These are phyloP conservation scores for Chymomyza costata DNA, from an alignment of 1,140 invertebrate species.

Conservation along the genomic window DNA sequence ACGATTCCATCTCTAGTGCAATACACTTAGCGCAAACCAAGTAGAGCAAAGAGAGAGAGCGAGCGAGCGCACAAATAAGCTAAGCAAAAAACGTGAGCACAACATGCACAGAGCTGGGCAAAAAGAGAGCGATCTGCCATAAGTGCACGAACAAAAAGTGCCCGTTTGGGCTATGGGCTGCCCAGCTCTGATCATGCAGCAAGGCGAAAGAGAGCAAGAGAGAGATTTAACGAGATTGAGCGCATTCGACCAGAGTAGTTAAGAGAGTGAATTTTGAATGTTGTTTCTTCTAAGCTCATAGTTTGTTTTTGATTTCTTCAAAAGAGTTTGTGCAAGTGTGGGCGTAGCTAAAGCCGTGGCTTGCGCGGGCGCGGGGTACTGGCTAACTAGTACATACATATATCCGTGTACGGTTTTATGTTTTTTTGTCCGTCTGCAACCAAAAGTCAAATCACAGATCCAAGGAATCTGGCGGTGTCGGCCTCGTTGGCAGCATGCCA, in stretches of 20 bases:
- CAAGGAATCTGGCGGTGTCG: slow-evolving; percentile 73
- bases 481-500: slow-evolving; percentile 67
- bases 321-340: slow-evolving; percentile 4
- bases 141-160: too few species aligned
- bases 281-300: slow-evolving; percentile 28
- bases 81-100: too few species aligned
- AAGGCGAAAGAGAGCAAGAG: neutral
- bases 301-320: slow-evolving; percentile 48
- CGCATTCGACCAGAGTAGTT: too few species aligned
- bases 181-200: too few species aligned
- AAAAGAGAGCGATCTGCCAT: neutral
- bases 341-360: slow-evolving; percentile 1
- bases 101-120: too few species aligned
- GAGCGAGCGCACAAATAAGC: too few species aligned
- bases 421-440: slow-evolving; percentile 36
- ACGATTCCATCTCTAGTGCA: too few species aligned
- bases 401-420: neutral
- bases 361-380: neutral
- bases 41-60: slow-evolving; percentile 7
- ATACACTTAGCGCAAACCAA: too few species aligned
- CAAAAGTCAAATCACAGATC: slow-evolving; percentile 75
- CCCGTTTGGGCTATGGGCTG: too few species aligned
- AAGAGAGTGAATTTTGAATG: neutral
- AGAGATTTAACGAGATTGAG: neutral
- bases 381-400: too few species aligned